phyloP scores from a whole-genome alignment of 2,113 vertebrate genomes.

The Tachycineta bicolor region DNA sequence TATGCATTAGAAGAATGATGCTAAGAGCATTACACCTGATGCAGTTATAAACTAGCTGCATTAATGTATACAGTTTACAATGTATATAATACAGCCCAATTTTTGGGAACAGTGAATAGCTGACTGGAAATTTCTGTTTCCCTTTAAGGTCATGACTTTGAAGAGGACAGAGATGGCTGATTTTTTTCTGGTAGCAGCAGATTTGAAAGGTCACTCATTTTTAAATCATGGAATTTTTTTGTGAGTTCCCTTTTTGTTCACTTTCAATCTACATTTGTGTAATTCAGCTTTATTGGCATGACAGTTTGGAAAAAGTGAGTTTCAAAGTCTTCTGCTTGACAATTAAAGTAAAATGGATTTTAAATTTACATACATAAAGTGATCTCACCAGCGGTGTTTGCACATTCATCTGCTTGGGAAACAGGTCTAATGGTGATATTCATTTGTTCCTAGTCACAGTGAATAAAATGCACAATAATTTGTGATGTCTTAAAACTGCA shows the following conservation, averaged over 20 bases:
- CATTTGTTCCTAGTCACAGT: not conserved
- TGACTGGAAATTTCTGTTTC: not conserved
- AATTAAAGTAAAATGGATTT: not conserved
- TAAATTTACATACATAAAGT: not conserved
- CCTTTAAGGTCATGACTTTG: not conserved
- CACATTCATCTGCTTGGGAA: not conserved
- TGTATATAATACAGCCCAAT: not conserved
- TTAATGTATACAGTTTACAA: not conserved
- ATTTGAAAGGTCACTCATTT: not conserved
- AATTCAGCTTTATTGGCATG: not conserved
- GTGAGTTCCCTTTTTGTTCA: not conserved
- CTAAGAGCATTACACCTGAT: not conserved
- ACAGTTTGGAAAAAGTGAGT: not conserved
- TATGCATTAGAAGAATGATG: not conserved
- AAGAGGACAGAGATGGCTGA: not conserved
- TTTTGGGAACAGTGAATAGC: not conserved
- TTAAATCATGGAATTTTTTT: not conserved
- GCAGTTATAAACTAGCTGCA: not conserved
- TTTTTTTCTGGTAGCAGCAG: not conserved
- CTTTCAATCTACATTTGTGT: not conserved
- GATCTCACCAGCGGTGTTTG: not conserved
- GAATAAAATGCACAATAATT: not conserved
- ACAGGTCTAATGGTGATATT: not conserved
- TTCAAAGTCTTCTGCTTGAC: not conserved
- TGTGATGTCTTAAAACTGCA: not conserved